Conservation (phyloP, 1,140 invertebrate species). For the Phthorimaea operculella region DNA sequence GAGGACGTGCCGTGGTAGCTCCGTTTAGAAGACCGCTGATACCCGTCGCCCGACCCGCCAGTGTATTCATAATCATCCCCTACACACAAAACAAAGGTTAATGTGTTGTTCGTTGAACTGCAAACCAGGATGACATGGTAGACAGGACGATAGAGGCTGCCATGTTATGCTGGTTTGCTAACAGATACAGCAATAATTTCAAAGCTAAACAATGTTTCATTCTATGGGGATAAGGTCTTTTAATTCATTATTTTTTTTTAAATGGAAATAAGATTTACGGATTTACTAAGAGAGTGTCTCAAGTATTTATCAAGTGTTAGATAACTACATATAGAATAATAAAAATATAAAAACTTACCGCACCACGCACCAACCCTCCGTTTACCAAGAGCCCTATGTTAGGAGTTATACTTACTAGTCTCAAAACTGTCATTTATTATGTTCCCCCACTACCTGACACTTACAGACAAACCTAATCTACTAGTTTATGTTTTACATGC, state of each 20-base stretch:
- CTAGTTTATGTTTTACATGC: too few species aligned
- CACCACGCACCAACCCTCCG: constrained; percentile 28
- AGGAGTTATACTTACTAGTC: too few species aligned
- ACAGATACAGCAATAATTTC: not conserved
- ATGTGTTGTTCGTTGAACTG: not conserved
- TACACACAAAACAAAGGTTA: constrained; percentile 13
- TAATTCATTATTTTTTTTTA: too few species aligned
- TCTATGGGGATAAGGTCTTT: too few species aligned
- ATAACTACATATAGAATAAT: too few species aligned
- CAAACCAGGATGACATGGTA: constrained; percentile 20
- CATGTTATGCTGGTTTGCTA: constrained; percentile 9
- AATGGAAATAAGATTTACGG: too few species aligned
- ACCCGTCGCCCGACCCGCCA: constrained; percentile 57
- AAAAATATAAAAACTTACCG: constrained; percentile 29
- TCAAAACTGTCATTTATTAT: too few species aligned
- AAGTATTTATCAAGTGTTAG: too few species aligned
- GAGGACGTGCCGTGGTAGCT: constrained; percentile 46
- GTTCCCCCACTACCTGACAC: too few species aligned
- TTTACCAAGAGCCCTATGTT: constrained; percentile 2
- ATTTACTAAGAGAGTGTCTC: too few species aligned
- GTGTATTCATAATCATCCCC: constrained; percentile 63
- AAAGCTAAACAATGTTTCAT: not conserved
- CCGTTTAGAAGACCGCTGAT: constrained; percentile 54
- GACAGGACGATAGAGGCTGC: constrained; percentile 22
- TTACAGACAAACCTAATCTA: too few species aligned